Evolutionary conservation across 1,140 invertebrate genomes (phyloP).

Genomic region (Drosophila malerkotliana): DNA sequence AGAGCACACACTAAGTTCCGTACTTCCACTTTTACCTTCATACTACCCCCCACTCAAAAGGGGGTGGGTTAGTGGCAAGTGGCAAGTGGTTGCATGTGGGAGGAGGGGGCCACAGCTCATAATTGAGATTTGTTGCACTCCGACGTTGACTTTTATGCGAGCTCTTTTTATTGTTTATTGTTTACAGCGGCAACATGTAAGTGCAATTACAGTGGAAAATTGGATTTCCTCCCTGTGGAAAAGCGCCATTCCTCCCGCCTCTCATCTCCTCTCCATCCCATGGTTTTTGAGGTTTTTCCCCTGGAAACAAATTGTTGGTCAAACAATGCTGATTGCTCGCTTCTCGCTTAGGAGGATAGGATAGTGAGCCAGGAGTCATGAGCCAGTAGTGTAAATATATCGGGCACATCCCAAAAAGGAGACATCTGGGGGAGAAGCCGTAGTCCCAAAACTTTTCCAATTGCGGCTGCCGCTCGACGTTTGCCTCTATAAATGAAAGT

Average conservation of each 20-base stretch:
- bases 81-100: not conserved
- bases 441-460: constrained; percentile 65
- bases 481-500: constrained; percentile 64
- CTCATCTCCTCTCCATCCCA: not conserved
- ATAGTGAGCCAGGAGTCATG: constrained; percentile 1
- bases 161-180: constrained; percentile 73
- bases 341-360: not conserved
- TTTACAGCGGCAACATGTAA: constrained; percentile 76
- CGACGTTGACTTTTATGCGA: constrained; percentile 71
- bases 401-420: not conserved
- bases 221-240: constrained; percentile 62
- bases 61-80: constrained; percentile 6
- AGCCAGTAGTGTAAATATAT: constrained; percentile 7
- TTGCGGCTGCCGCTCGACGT: constrained; percentile 42
- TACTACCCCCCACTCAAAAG: not conserved
- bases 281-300: constrained; percentile 9
- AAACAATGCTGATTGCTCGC: constrained; percentile 50
- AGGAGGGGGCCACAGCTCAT: constrained; percentile 50
- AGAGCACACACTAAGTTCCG: constrained; percentile 14
- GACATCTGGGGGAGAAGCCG: not conserved
- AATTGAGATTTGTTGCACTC: constrained; percentile 80
- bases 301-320: constrained; percentile 39
- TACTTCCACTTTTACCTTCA: not conserved
- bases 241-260: constrained; percentile 4
- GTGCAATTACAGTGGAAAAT: constrained; percentile 78